These are phyloP conservation scores for Junonia oenone DNA, from an alignment of 2,888 invertebrate species.

Conservation along the genomic window DNA sequence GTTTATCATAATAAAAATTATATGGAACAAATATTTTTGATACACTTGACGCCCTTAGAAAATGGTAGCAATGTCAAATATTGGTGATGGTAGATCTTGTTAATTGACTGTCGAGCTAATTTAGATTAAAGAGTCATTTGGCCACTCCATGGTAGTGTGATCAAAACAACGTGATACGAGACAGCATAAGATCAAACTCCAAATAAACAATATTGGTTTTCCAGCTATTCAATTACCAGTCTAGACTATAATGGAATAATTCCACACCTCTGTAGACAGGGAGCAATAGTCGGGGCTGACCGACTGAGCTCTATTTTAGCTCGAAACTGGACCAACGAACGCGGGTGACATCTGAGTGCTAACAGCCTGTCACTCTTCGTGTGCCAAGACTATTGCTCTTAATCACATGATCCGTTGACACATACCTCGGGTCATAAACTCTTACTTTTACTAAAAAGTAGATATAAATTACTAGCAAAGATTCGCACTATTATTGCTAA, in stretches of 20 bases:
- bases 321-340: conserved; percentile 15
- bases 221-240: conserved; percentile 4
- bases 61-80: no score
- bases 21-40: no score
- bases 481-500: no score
- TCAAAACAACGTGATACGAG: no score
- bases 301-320: conserved; percentile 22
- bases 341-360: conserved; percentile 12
- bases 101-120: no score
- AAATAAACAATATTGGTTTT: background rate
- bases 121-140: no score
- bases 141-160: no score
- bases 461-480: no score
- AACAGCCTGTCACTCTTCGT: conserved; percentile 5
- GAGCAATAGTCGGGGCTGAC: conserved; percentile 16
- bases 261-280: background rate
- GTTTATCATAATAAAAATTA: no score
- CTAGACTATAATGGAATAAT: background rate
- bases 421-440: background rate
- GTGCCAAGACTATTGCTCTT: conserved; percentile 9
- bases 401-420: background rate
- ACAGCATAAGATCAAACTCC: background rate
- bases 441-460: no score
- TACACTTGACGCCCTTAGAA: no score
- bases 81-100: no score